Base-by-base conservation (phyloP, 2,113 vertebrate species). In the Thryonomys swinderianus region DNA sequence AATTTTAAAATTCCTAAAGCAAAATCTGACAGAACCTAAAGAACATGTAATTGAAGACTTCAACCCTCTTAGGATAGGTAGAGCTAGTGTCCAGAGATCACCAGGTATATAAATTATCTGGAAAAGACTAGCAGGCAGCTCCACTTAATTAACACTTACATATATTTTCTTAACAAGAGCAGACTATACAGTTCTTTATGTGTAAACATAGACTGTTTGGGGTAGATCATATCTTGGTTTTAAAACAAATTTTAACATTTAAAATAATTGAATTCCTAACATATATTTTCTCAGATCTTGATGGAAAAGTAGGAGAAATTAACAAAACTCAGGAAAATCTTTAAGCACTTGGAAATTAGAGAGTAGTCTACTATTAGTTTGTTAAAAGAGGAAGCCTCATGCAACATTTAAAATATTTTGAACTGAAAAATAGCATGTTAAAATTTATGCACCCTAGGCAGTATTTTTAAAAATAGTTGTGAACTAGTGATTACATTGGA, bases 321-420 rank as follows among this genome's bases (percentile, higher is more conserved):
- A 90, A 95, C 73, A 59, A 3, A 53, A 62, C 88, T 61, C 69
- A 92, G 32, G 37, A 74, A 87, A 66, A 79, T 92, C 53, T 81
- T 20, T 0, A 55, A 85, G 34, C 53, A 73, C 4, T 86, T 90
- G 27, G 79, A 88, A 42, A 87, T 80, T 88, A 40, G 66, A 69
- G 42, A 91, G n/a, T 23, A 73, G 57, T 90, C 32, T 88, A 83
- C 30, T 80, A 94, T 82, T 30, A 40, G 5, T 45, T 96, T 34
- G 51, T 32, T 85, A 79, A 93, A 79, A 96, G 61, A 82, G 9
- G 37, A 61, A 67, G 40, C 7, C 9, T 95, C n/a, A 53, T 76
- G 37, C 64, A 37, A 94, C 84, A 88, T 74, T 67, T 48, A 88
- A 95, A 73, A 62, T 80, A 59, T 51, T 92, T 94, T 96, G 45